Percentiles rank a stretch among this genome's conserved stretches.
These are phyloP conservation scores for Eueides isabella DNA, from an alignment of 1,140 invertebrate genomes.

Conservation along the genomic window DNA sequence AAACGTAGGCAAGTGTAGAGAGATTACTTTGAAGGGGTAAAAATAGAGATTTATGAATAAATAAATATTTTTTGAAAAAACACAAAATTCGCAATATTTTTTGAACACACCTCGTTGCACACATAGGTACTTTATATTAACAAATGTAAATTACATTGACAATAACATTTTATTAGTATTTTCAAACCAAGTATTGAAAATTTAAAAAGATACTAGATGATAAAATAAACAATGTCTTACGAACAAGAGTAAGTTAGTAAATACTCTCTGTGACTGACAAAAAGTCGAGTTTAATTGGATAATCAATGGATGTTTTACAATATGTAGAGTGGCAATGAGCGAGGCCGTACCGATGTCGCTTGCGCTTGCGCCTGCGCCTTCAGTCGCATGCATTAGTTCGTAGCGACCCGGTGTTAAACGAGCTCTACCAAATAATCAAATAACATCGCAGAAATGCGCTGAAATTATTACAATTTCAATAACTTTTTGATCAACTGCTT, in stretches of 20 bases:
- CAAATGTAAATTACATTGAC: too few relatives aligned
- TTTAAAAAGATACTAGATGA: neutral
- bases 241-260: neutral
- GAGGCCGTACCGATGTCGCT: slow-evolving; percentile 43
- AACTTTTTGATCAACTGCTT: neutral
- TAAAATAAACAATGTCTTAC: neutral
- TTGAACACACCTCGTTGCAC: too few relatives aligned
- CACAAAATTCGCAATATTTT: too few relatives aligned
- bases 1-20: too few relatives aligned
- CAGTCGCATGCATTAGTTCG: slow-evolving; percentile 58
- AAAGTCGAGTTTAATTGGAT: slow-evolving; percentile 25
- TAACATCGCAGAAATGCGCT: slow-evolving; percentile 36
- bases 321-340: slow-evolving; percentile 62
- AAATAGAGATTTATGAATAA: too few relatives aligned
- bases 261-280: neutral
- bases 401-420: slow-evolving; percentile 53
- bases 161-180: too few relatives aligned
- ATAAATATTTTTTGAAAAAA: too few relatives aligned
- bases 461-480: slow-evolving; percentile 12
- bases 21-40: too few relatives aligned
- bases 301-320: slow-evolving; percentile 31
- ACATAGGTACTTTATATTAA: too few relatives aligned
- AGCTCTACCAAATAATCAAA: slow-evolving; percentile 24
- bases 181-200: neutral
- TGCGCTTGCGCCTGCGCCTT: slow-evolving; percentile 52